These are phyloP conservation scores for Petrocephalus microphthalmus DNA, from an alignment of 2,113 vertebrate genomes.

Conservation along the genomic window DNA sequence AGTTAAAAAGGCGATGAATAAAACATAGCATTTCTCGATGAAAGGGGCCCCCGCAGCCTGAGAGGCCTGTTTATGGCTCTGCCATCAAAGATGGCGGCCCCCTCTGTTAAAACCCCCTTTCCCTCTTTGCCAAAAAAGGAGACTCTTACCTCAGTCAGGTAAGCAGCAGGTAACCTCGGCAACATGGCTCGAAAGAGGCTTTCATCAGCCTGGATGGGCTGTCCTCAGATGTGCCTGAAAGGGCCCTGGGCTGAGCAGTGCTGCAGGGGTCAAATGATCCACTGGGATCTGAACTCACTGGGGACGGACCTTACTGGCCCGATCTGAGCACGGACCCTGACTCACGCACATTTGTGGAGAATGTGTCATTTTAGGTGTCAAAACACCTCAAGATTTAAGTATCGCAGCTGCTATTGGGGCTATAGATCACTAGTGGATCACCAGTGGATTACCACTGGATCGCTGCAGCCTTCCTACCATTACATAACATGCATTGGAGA, in stretches of 20 bases:
- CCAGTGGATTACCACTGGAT: slow-evolving; percentile 24
- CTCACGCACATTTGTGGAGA: neutral
- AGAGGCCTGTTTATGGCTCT: slow-evolving; percentile 30
- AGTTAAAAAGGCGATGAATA: slow-evolving; percentile 38
- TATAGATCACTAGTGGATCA: neutral
- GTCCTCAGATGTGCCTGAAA: too few species aligned
- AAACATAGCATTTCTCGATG: slow-evolving; percentile 29
- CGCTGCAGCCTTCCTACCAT: slow-evolving; percentile 36
- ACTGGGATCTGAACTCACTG: neutral
- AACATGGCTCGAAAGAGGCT: neutral
- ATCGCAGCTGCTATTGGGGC: slow-evolving; percentile 32
- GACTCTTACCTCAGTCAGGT: slow-evolving; percentile 34
- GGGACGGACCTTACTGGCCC: neutral
- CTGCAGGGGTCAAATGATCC: neutral
- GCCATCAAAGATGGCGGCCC: slow-evolving; percentile 24
- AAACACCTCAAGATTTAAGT: neutral
- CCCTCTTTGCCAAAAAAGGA: slow-evolving; percentile 17
- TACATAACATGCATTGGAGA: slow-evolving; percentile 46
- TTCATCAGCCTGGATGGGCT: too few species aligned
- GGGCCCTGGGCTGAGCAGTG: neutral
- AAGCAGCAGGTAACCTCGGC: neutral
- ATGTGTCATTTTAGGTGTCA: neutral
- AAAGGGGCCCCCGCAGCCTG: slow-evolving; percentile 24
- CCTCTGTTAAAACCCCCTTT: neutral
- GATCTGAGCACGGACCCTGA: neutral